phyloP scores from a whole-genome alignment of 2,797 vertebrate species.

The Yasuhikotakia modesta region DNA sequence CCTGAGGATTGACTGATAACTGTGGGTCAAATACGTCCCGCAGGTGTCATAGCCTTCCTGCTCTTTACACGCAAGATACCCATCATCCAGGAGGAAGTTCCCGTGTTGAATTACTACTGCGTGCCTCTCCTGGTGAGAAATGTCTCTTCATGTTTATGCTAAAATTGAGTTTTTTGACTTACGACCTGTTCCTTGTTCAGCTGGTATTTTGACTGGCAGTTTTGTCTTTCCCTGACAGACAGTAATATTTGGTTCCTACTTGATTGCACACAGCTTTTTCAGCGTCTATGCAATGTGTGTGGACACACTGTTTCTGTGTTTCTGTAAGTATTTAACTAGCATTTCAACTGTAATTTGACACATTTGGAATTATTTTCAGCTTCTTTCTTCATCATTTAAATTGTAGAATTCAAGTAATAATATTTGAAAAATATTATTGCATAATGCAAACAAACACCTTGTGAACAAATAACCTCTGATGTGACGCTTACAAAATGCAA shows the following conservation, averaged over 20 bases:
- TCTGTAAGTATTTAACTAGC: slow-evolving; percentile 81
- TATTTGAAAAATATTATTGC: too few species aligned
- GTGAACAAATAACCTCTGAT: too few species aligned
- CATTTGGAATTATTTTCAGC: too few species aligned
- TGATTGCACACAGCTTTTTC: slow-evolving; percentile 91
- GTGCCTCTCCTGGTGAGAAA: slow-evolving; percentile 86
- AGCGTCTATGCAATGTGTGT: slow-evolving; percentile 93
- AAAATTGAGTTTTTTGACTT: background rate
- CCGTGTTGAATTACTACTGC: slow-evolving; percentile 87
- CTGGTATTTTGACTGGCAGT: slow-evolving; percentile 7
- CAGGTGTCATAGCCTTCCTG: slow-evolving; percentile 84
- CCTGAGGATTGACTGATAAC: background rate
- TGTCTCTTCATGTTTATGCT: background rate
- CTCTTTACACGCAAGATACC: slow-evolving; percentile 85
- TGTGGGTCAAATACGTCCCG: slow-evolving; percentile 38
- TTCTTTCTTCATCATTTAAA: too few species aligned
- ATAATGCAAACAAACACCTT: too few species aligned
- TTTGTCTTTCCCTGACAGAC: slow-evolving; percentile 73
- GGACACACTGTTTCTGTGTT: slow-evolving; percentile 92
- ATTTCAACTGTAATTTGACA: background rate
- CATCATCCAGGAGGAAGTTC: slow-evolving; percentile 78
- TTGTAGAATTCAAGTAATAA: too few species aligned
- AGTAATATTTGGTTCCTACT: slow-evolving; percentile 83
- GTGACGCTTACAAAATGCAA: too few species aligned
- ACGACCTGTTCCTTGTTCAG: background rate